Conservation (phyloP, 1,140 invertebrate genomes). For the Melitaea cinxia region DNA sequence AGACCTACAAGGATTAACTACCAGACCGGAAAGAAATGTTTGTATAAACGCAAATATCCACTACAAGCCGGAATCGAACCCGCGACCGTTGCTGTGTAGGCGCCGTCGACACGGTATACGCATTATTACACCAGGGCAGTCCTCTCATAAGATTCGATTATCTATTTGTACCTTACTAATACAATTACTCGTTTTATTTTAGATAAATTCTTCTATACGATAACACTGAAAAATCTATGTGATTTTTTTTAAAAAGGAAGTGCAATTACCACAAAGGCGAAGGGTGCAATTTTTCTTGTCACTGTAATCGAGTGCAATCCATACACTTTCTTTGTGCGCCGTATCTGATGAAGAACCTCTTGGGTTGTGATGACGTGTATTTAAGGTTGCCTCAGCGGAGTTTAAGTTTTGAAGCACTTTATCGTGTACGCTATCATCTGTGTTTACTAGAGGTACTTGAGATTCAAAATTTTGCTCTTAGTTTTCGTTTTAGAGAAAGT, state of each 20-base stretch:
- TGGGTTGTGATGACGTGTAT: constrained; percentile 18
- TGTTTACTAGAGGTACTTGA: background rate
- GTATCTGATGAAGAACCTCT: constrained; percentile 16
- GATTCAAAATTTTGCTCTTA: no score
- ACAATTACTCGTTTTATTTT: no score
- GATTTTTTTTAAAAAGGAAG: background rate
- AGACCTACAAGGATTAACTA: no score
- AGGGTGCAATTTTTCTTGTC: constrained; percentile 15
- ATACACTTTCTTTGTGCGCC: constrained; percentile 18
- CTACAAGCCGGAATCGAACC: no score
- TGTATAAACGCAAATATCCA: no score
- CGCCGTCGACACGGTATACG: no score
- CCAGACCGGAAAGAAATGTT: no score
- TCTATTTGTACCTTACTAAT: no score
- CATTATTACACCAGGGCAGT: no score
- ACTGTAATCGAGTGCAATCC: constrained; percentile 21
- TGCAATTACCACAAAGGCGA: constrained; percentile 8
- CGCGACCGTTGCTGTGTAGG: no score
- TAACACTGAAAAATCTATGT: background rate
- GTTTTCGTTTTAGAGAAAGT: no score
- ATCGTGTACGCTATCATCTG: background rate
- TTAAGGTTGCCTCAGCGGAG: constrained; percentile 2
- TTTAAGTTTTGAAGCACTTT: background rate
- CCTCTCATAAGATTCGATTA: no score
- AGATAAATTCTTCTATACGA: background rate